Conservation (phyloP, 1,140 invertebrate genomes). For the Temnothorax curvispinosus region DNA sequence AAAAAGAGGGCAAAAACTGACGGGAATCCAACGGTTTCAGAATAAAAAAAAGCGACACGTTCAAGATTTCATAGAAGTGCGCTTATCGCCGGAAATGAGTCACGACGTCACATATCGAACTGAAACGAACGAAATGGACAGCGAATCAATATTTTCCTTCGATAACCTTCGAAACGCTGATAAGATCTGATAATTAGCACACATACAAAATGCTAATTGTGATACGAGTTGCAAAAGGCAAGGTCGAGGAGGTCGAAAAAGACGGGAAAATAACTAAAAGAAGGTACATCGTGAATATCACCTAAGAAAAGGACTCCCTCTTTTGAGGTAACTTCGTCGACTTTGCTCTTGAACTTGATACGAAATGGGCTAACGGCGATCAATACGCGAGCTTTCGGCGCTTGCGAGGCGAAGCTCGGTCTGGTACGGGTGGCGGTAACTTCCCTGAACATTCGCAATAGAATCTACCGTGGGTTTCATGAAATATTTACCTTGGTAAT, state of each 20-base stretch:
- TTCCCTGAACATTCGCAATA: slow-evolving; percentile 29
- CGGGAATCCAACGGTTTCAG: not conserved
- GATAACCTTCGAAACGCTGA: slow-evolving; percentile 33
- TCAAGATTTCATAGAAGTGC: slow-evolving; percentile 32
- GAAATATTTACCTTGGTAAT: slow-evolving; percentile 9
- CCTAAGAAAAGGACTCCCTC: slow-evolving; percentile 41
- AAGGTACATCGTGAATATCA: not conserved
- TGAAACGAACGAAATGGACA: not conserved
- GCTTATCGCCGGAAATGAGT: slow-evolving; percentile 63
- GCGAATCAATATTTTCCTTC: slow-evolving; percentile 29
- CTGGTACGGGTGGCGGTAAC: slow-evolving; percentile 38
- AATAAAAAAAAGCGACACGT: not conserved
- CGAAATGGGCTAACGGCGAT: slow-evolving; percentile 82
- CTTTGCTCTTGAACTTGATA: slow-evolving; percentile 84
- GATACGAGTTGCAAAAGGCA: not conserved
- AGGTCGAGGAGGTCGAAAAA: not conserved
- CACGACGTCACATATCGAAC: slow-evolving; percentile 12
- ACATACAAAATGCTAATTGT: not conserved
- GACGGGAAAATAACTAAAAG: not conserved
- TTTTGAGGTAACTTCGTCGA: slow-evolving; percentile 59
- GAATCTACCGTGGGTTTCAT: not conserved
- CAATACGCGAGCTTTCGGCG: slow-evolving; percentile 83
- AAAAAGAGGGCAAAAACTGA: slow-evolving; percentile 4
- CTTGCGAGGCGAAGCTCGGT: slow-evolving; percentile 76
- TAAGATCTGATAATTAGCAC: not conserved